These are phyloP conservation scores for Calliphora vicina DNA, from an alignment of 1,140 invertebrate species.

Conservation along the genomic window DNA sequence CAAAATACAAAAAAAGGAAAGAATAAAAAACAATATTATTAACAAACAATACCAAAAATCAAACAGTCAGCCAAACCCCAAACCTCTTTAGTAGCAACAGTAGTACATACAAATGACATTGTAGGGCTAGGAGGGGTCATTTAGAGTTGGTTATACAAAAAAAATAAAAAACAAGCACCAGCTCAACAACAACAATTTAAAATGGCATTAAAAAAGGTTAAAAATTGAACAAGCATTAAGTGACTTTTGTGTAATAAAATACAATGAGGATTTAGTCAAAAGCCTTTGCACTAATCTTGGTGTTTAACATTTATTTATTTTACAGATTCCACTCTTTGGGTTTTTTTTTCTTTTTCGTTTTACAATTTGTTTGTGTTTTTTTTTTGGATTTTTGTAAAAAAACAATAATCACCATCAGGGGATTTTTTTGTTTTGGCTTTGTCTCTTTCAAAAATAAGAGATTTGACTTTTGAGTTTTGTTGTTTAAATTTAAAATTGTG, in stretches of 20 bases:
- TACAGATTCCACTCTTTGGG: neutral
- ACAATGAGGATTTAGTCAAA: conserved; percentile 14
- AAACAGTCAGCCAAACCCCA: too few species aligned
- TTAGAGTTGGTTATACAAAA: too few species aligned
- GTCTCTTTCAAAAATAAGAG: neutral
- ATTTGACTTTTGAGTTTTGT: neutral
- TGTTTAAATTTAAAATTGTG: too few species aligned
- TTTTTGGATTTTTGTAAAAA: neutral
- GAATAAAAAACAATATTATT: too few species aligned
- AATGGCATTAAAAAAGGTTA: conserved; percentile 7
- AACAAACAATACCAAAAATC: too few species aligned
- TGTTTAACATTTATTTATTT: conserved; percentile 17
- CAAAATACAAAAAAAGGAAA: too few species aligned
- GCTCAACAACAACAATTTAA: conserved; percentile 27
- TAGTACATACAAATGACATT: too few species aligned
- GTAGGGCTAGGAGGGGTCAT: too few species aligned
- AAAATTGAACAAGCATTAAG: conserved; percentile 20
- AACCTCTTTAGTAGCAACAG: too few species aligned
- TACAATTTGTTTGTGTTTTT: too few species aligned
- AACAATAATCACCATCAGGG: conserved; percentile 20
- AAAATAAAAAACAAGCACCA: neutral
- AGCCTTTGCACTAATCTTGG: conserved; percentile 19
- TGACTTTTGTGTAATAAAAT: conserved; percentile 22
- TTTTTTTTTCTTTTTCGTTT: neutral
- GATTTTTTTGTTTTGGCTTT: neutral